A percentile compares a stretch with the other conserved stretches of the same genome.
phyloP scores from a whole-genome alignment of 2,888 invertebrate species.

The Dugesia japonica region DNA sequence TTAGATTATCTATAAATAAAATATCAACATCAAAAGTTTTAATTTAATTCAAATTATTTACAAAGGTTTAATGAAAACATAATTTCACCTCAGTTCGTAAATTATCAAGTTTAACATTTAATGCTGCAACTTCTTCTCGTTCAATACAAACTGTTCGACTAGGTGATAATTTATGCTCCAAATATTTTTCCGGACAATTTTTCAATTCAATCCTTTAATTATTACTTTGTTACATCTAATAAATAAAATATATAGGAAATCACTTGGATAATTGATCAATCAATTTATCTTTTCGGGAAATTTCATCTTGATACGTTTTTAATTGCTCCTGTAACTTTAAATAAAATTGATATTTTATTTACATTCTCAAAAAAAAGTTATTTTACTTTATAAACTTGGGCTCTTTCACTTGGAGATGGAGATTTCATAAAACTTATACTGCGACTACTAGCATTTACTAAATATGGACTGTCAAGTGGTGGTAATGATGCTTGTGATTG shows the following conservation, averaged over 20 bases:
- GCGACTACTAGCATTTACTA: neutral
- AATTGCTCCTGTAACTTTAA: neutral
- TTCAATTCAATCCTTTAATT: neutral
- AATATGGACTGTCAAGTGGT: neutral
- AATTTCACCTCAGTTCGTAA: neutral
- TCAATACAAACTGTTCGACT: neutral
- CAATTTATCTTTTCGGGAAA: neutral
- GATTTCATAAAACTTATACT: neutral
- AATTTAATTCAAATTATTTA: too few species aligned
- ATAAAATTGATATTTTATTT: too few species aligned
- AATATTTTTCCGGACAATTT: constrained; percentile 7
- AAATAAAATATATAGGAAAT: neutral
- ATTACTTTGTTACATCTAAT: neutral
- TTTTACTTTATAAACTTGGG: neutral
- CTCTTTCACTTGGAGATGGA: neutral
- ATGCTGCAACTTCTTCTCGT: constrained; percentile 6
- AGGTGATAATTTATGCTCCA: neutral
- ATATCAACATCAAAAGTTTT: too few species aligned
- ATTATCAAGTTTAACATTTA: neutral
- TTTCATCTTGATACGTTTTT: neutral
- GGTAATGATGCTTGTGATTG: constrained; percentile 6
- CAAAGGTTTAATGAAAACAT: too few species aligned
- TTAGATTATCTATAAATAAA: too few species aligned
- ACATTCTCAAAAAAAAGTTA: too few species aligned
- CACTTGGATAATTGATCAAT: neutral